These are phyloP conservation scores for Exephanes ischioxanthus DNA, from an alignment of 2,888 invertebrate genomes.

Conservation along the genomic window DNA sequence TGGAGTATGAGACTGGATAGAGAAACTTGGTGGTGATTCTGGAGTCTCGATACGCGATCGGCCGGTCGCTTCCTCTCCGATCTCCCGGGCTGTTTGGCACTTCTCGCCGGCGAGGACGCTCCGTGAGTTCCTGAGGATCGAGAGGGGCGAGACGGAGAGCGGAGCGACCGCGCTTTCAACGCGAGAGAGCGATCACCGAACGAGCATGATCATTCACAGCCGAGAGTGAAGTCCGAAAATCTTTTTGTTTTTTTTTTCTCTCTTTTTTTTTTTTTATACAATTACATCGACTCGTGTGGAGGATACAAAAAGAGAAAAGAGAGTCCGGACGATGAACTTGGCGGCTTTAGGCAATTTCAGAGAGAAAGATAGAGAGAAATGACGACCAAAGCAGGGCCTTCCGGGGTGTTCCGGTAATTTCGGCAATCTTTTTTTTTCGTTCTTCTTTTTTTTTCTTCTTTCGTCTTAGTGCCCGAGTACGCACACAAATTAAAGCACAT, in stretches of 20 bases:
- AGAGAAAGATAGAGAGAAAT: slow-evolving; percentile 48
- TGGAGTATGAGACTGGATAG: slow-evolving; percentile 57
- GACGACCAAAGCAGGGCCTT: slow-evolving; percentile 61
- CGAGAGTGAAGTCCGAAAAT: slow-evolving; percentile 27
- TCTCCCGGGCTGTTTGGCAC: slow-evolving; percentile 10
- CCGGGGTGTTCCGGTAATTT: slow-evolving; percentile 24
- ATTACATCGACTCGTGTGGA: slow-evolving; percentile 8
- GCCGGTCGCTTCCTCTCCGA: not conserved
- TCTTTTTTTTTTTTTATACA: not conserved
- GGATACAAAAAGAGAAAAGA: slow-evolving; percentile 2
- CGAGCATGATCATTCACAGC: slow-evolving; percentile 37
- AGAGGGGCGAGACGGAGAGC: not conserved
- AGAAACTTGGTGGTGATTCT: slow-evolving; percentile 23
- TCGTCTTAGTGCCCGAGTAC: slow-evolving; percentile 3
- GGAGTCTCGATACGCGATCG: slow-evolving; percentile 12
- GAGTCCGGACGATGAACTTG: slow-evolving; percentile 37
- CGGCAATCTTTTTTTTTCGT: not conserved
- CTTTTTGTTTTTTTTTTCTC: not conserved
- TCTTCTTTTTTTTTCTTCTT: not conserved
- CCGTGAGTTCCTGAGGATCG: not conserved
- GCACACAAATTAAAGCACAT: slow-evolving; percentile 26
- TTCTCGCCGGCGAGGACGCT: not conserved
- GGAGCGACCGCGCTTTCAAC: not conserved
- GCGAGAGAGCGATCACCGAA: slow-evolving; percentile 23
- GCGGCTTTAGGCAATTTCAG: slow-evolving; percentile 67